phyloP scores from a whole-genome alignment of 1,140 invertebrate species.

The Rhopalosiphum padi region DNA sequence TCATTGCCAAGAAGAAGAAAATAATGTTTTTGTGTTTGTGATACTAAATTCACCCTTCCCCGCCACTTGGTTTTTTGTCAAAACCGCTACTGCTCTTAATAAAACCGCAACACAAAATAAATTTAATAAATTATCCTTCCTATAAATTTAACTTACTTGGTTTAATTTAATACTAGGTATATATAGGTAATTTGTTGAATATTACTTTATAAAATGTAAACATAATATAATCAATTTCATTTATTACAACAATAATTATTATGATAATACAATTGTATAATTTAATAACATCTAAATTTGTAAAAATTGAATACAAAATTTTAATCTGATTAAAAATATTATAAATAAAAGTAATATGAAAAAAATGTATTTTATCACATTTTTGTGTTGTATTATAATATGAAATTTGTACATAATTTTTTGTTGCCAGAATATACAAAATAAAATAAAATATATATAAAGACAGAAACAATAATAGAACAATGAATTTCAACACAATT shows the following conservation, averaged over 20 bases:
- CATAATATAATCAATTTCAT: not conserved
- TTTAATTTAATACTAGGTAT: not conserved
- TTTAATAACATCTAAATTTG: not conserved
- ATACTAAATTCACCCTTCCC: not conserved
- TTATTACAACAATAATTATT: conserved; percentile 2
- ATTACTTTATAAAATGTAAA: not conserved
- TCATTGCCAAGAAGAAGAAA: too few species aligned
- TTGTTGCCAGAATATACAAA: not conserved
- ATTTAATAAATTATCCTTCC: not conserved
- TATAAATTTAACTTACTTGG: not conserved
- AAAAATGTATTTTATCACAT: conserved; percentile 14
- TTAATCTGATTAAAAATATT: not conserved
- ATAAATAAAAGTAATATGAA: conserved; percentile 2
- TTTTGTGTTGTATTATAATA: conserved; percentile 4
- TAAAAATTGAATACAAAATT: conserved; percentile 24
- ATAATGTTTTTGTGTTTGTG: not conserved
- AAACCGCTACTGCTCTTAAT: not conserved
- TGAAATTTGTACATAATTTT: not conserved
- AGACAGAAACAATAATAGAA: not conserved
- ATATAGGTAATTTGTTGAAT: not conserved
- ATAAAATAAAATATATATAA: not conserved
- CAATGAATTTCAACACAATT: not conserved
- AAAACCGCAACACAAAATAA: not conserved
- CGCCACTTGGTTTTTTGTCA: not conserved
- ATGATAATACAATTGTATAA: not conserved